A percentile compares a stretch with the other conserved stretches of the same genome.
These are phyloP conservation scores for Endotricha flammealis DNA, from an alignment of 2,888 invertebrate genomes.

Conservation along the genomic window DNA sequence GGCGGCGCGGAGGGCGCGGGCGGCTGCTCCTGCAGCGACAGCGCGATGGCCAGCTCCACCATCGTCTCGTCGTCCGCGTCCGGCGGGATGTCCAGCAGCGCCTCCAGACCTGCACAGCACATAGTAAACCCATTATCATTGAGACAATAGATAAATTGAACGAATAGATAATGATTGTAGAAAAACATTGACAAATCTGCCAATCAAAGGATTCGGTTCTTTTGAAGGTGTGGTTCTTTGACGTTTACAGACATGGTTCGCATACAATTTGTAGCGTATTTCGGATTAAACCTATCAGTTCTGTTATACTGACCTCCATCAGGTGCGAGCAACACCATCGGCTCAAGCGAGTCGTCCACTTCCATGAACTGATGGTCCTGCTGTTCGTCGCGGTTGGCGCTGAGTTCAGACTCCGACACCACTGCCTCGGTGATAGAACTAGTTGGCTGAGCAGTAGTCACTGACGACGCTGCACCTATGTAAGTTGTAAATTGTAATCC, in stretches of 20 bases:
- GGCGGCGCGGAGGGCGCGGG: constrained; percentile 55
- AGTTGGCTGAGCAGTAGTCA: constrained; percentile 54
- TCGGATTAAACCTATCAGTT: too few species aligned
- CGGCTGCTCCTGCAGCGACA: constrained; percentile 92
- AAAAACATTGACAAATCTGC: too few species aligned
- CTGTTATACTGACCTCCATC: too few species aligned
- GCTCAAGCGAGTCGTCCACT: constrained; percentile 78
- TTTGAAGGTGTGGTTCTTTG: too few species aligned
- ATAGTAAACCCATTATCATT: too few species aligned
- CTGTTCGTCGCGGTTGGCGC: constrained; percentile 58
- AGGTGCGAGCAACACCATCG: constrained; percentile 78
- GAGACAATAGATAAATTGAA: too few species aligned
- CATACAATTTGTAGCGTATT: too few species aligned
- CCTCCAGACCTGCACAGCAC: constrained; percentile 80
- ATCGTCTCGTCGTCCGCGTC: constrained; percentile 98
- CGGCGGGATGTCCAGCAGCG: constrained; percentile 91
- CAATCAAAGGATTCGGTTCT: too few species aligned
- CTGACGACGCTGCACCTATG: constrained; percentile 52
- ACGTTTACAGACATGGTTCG: too few species aligned
- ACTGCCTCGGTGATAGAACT: constrained; percentile 55
- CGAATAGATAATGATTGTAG: too few species aligned
- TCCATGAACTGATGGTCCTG: constrained; percentile 77
- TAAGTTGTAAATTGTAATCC: too few species aligned
- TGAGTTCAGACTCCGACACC: constrained; percentile 51
- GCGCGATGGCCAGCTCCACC: constrained; percentile 96